A percentile compares a stretch with the other conserved stretches of the same genome.
Evolutionary conservation across 2,797 vertebrate species (phyloP).

Genomic region (Neoniphon sammara): DNA sequence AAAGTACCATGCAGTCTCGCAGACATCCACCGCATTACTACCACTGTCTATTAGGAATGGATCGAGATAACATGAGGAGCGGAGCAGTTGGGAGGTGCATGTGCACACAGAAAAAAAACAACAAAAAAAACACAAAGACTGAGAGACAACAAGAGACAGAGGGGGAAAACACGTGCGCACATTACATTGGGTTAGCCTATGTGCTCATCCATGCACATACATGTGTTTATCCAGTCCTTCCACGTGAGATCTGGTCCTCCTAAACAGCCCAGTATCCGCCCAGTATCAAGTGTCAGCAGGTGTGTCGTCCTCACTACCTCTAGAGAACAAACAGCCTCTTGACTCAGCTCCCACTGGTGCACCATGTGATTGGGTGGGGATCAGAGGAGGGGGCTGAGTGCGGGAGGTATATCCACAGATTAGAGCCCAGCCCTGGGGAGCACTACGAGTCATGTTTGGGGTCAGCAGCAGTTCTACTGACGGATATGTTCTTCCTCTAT

Average conservation of each 20-base stretch:
- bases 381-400: slow-evolving; percentile 1
- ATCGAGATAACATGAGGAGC: not conserved
- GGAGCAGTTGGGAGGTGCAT: not conserved
- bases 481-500: slow-evolving; percentile 27
- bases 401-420: slow-evolving; percentile 38
- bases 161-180: no score
- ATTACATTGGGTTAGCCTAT: no score
- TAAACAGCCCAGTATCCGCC: no score
- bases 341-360: not conserved
- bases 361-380: slow-evolving; percentile 12
- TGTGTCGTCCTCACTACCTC: not conserved
- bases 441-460: not conserved
- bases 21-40: slow-evolving; percentile 4
- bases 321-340: not conserved
- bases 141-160: no score
- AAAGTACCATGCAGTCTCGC: not conserved
- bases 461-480: not conserved
- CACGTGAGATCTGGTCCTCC: no score
- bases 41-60: not conserved
- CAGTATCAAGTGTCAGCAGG: not conserved
- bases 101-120: slow-evolving; percentile 4
- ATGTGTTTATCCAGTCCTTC: no score
- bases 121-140: no score
- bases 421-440: slow-evolving; percentile 30
- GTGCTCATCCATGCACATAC: no score